These are phyloP conservation scores for Penaeus indicus DNA, from an alignment of 1,140 invertebrate genomes.

Conservation along the genomic window DNA sequence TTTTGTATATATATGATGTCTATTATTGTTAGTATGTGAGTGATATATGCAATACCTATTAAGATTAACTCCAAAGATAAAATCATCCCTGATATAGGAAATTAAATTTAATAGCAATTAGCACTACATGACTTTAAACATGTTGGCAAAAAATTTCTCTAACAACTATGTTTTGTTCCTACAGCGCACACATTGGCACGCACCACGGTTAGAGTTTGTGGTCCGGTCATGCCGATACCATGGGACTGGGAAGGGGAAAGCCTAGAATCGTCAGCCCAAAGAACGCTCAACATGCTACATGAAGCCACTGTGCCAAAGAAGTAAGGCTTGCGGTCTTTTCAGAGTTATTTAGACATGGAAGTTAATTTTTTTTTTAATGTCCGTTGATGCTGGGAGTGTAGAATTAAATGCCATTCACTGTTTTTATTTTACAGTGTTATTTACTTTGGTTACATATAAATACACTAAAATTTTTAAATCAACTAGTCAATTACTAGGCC, in stretches of 20 bases:
- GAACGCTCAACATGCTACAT: constrained; percentile 77
- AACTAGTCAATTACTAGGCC: no score
- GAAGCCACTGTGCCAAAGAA: constrained; percentile 71
- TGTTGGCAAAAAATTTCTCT: neutral
- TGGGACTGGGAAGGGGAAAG: constrained; percentile 83
- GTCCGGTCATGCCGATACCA: constrained; percentile 85
- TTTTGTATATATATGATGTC: no score
- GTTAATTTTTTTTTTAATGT: neutral
- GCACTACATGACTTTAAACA: neutral
- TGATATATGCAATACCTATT: no score
- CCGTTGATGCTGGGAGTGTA: neutral
- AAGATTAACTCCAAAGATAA: no score
- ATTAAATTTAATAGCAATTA: no score
- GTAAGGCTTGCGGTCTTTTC: constrained; percentile 42
- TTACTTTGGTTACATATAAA: no score
- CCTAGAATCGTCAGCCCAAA: constrained; percentile 74
- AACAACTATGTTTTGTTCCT: neutral
- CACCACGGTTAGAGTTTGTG: constrained; percentile 79
- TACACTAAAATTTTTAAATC: no score
- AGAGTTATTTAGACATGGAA: neutral
- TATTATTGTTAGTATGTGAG: no score
- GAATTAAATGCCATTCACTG: neutral
- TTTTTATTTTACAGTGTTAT: neutral
- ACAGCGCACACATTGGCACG: constrained; percentile 77
- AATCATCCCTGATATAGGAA: no score